Base-by-base conservation (phyloP, 2,797 vertebrate genomes). In the Acipenser oxyrinchus region DNA sequence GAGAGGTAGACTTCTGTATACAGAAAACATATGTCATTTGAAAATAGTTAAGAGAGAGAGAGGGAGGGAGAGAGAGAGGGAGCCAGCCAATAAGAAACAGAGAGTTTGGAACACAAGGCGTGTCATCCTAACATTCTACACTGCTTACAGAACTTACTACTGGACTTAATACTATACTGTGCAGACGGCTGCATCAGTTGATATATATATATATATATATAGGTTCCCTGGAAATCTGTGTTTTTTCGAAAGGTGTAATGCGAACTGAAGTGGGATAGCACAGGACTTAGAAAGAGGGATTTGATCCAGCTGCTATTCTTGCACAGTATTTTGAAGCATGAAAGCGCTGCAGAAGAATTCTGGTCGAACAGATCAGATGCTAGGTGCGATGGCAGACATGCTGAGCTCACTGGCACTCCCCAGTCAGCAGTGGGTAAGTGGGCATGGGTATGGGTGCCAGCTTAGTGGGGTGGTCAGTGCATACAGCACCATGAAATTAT, bases 301-400 rank as follows among this genome's bases (percentile, higher is more conserved):
- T 37, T 37, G 23, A 37, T 3, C 23, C 23, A 37, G 23, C 23
- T 37, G 23, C 23, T 37, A 37, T 2, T 37, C 23, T 37, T 37
- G 23, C 23, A 37, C 2, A 37, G 23, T 4, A 37, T 10, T n/a
- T 37, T 13, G 61, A 57, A 82, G 63, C 71, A 91, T 93, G 91
- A 93, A 92, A 75, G 84, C 89, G 69, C 80, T 91, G 0, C 89
- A 87, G 75, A 90, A 87, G 82, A 90, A 86, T 74, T 84, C 82
- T 73, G 94, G 91, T 71, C 90, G 91, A 70, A 94, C 93, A 8
- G 91, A 96, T 87, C 91, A 94, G 86, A 94, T 95, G 84, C 83
- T 95, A 71, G 94, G 93, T 76, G 93, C 93, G 72, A 94, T 95
- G 90, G 92, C 91, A 18, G 93, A 95, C 64, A 85, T 95, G 84